Evolutionary conservation across 2,888 invertebrate species (phyloP).

Genomic region (Nyleta sp.): DNA sequence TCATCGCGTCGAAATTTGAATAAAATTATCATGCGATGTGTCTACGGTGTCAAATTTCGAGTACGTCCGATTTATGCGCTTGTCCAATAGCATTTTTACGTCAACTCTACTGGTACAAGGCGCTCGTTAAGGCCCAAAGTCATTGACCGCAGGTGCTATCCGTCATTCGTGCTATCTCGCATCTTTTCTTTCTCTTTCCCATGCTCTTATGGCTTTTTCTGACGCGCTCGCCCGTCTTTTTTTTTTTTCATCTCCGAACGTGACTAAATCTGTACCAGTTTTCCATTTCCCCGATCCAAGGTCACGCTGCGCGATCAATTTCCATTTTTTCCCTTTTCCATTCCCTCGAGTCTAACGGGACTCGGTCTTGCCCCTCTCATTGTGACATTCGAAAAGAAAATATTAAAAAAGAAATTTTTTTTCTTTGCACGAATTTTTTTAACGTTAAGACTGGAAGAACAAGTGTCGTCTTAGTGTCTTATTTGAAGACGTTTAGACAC

Average conservation of each 20-base stretch:
- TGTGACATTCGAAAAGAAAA: too few relatives aligned
- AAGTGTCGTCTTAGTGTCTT: too few relatives aligned
- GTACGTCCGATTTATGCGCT: conserved; percentile 66
- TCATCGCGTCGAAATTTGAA: conserved; percentile 43
- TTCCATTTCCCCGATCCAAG: conserved; percentile 22
- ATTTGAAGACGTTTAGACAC: too few relatives aligned
- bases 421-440: too few relatives aligned
- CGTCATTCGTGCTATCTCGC: conserved; percentile 65
- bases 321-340: conserved; percentile 26
- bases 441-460: too few relatives aligned
- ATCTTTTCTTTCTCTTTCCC: conserved; percentile 55
- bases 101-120: conserved; percentile 71
- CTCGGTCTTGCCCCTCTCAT: conserved; percentile 28
- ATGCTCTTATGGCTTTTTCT: conserved; percentile 33
- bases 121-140: conserved; percentile 77
- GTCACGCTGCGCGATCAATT: conserved; percentile 7
- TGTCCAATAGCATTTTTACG: conserved; percentile 70
- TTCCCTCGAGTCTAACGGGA: conserved; percentile 6
- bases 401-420: too few relatives aligned
- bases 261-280: conserved; percentile 34
- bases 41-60: conserved; percentile 64
- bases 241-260: too few relatives aligned
- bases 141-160: conserved; percentile 81
- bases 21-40: conserved; percentile 41
- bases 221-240: conserved; percentile 17